Base-by-base conservation (phyloP, 2,797 vertebrate genomes). In the Semotilus atromaculatus region DNA sequence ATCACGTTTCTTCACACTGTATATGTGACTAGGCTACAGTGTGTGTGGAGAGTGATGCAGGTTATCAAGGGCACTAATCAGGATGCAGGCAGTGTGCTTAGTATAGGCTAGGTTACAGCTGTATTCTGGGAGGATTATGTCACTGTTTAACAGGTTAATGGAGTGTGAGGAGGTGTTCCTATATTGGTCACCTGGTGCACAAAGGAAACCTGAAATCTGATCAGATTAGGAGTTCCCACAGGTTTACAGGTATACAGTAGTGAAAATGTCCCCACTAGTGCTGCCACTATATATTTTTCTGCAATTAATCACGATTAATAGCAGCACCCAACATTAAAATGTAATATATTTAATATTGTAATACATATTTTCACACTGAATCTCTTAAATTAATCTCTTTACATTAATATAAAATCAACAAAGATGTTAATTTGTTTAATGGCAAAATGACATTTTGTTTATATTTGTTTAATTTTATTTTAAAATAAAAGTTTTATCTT, bases 81-180 rank as follows among this genome's bases (percentile, higher is more conserved):
- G 53, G 23, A 62, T 68, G 34, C 34, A 14, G 34, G 21, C 55
- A 84, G 74, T 55, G 36, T 48, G 18, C 40, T 10, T 36, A 71
- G 64, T 45, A 34, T 79, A 55, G 73, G 29, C 43, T 40, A 53
- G 31, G 71, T 84, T 77, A 26, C 40, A 3, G 45, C 23, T 26
- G 31, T 66, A 70, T 68, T 86, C 55, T 60, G 4, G 53, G 55
- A 81, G 83, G 83, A 89, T 87, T 84, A 86, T 68, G 60, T 89
- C 84, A 82, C 51, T 67, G 68, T 87, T 89, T 86, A 86, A 89
- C 86, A 84, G 53, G 40, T 53, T 89, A 84, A 89, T 71, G 45
- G 40, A 68, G 51, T 73, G 71, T 84, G 55, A 80, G 64, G 81
- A 70, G 72, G 40, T 84, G 81, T 79, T 68, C 13, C 82, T 87